phyloP scores from a whole-genome alignment of 2,113 vertebrate genomes.

The Asarcornis scutulata region DNA sequence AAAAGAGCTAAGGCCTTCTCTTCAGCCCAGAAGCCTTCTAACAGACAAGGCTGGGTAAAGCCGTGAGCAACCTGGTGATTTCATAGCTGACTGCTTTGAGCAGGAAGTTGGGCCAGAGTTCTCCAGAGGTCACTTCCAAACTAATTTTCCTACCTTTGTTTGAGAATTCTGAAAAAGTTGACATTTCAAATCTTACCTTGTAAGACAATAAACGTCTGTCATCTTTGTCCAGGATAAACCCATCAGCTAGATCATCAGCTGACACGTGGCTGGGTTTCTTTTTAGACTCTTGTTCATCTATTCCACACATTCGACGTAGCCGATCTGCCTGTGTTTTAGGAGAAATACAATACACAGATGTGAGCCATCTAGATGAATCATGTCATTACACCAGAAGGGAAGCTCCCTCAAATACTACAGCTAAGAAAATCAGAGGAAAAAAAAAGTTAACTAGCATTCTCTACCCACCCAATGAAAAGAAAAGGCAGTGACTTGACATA shows the following conservation, averaged over 20 bases:
- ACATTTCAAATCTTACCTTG: constrained; percentile 73
- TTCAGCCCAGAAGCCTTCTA: background rate
- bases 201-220: constrained; percentile 87
- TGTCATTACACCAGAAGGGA: background rate
- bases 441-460: background rate
- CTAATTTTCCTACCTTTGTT: background rate
- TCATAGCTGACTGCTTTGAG: background rate
- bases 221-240: constrained; percentile 88
- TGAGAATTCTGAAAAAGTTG: background rate
- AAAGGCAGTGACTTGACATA: background rate
- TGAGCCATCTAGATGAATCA: background rate
- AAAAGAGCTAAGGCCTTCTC: background rate
- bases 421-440: background rate
- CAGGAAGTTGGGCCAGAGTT: background rate
- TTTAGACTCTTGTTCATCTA: constrained; percentile 43
- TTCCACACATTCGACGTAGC: constrained; percentile 90
- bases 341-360: background rate
- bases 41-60: background rate
- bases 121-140: background rate
- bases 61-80: background rate
- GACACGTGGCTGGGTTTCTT: constrained; percentile 81
- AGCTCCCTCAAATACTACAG: background rate
- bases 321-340: constrained; percentile 83
- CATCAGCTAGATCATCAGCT: constrained; percentile 92
- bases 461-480: background rate